Evolutionary conservation across 2,888 invertebrate genomes (phyloP).

Genomic region (Cyclophora punctaria): DNA sequence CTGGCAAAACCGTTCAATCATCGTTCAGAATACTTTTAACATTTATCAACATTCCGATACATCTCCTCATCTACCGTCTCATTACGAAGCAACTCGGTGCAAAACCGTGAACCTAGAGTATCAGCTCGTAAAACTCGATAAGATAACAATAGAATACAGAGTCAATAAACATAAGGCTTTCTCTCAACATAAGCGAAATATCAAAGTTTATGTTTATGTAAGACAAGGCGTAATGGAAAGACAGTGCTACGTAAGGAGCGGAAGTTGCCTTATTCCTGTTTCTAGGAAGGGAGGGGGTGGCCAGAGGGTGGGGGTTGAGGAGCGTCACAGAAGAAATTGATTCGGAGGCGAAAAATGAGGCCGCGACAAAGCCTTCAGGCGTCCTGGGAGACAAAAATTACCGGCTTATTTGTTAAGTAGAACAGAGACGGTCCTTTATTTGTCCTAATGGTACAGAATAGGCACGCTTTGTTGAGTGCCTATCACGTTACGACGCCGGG

Average conservation of each 20-base stretch:
- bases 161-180: conserved; percentile 20
- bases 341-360: conserved; percentile 65
- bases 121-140: conserved; percentile 17
- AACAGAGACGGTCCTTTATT: conserved; percentile 40
- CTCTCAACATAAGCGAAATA: conserved; percentile 24
- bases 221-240: conserved; percentile 38
- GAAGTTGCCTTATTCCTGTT: conserved; percentile 54
- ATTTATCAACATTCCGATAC: conserved; percentile 5
- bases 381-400: conserved; percentile 57
- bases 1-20: conserved; percentile 24
- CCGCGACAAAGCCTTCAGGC: conserved; percentile 50
- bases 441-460: conserved; percentile 32
- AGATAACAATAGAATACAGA: conserved; percentile 16
- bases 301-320: conserved; percentile 33
- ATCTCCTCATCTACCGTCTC: too few species aligned
- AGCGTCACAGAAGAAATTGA: conserved; percentile 69
- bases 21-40: conserved; percentile 16
- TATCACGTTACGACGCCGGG: conserved; percentile 34
- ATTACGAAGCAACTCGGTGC: conserved; percentile 3
- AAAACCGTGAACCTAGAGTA: conserved; percentile 13
- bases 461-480: conserved; percentile 26
- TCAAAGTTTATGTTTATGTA: conserved; percentile 31
- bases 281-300: conserved; percentile 35
- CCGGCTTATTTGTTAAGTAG: conserved; percentile 52
- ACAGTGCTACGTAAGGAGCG: conserved; percentile 45